Conservation (phyloP, 2,888 invertebrate species). For the Neoaliturus tenellus region DNA sequence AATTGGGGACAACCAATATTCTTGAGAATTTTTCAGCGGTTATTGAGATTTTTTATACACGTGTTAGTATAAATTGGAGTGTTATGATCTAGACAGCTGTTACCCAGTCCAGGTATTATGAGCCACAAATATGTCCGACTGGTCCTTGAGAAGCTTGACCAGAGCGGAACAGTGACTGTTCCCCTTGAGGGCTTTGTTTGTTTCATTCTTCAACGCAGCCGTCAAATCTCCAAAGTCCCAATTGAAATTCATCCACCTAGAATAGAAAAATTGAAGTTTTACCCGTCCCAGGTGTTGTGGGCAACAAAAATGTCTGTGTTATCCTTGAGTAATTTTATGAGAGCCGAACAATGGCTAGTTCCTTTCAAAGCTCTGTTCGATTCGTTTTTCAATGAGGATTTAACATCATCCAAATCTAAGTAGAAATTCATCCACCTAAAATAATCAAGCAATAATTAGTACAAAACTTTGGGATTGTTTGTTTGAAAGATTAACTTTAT, state of each 20-base stretch:
- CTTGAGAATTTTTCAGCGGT: too few relatives aligned
- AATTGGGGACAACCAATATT: too few relatives aligned
- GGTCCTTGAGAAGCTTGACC: conserved; percentile 78
- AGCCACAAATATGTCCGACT: conserved; percentile 77
- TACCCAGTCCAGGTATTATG: conserved; percentile 82
- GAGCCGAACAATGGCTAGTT: conserved; percentile 79
- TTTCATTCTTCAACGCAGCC: conserved; percentile 67
- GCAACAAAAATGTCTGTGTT: conserved; percentile 77
- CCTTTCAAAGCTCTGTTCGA: conserved; percentile 66
- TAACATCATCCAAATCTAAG: conserved; percentile 80
- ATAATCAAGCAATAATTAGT: too few relatives aligned
- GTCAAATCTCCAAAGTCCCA: conserved; percentile 81
- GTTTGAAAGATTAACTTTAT: too few relatives aligned
- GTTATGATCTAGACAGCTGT: too few relatives aligned
- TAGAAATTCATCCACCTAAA: conserved; percentile 77
- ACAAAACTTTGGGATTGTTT: too few relatives aligned
- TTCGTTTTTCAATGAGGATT: conserved; percentile 69
- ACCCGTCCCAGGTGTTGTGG: conserved; percentile 82
- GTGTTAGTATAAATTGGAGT: too few relatives aligned
- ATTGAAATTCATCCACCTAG: conserved; percentile 77
- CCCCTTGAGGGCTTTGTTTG: conserved; percentile 67
- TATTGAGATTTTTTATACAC: too few relatives aligned
- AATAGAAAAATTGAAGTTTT: conserved; percentile 1
- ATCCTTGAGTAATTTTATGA: conserved; percentile 79
- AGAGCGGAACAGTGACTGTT: conserved; percentile 81